Percentiles rank a stretch among this genome's conserved stretches.
Conservation (phyloP, 2,113 vertebrate genomes). For the Lutjanus erythropterus region DNA sequence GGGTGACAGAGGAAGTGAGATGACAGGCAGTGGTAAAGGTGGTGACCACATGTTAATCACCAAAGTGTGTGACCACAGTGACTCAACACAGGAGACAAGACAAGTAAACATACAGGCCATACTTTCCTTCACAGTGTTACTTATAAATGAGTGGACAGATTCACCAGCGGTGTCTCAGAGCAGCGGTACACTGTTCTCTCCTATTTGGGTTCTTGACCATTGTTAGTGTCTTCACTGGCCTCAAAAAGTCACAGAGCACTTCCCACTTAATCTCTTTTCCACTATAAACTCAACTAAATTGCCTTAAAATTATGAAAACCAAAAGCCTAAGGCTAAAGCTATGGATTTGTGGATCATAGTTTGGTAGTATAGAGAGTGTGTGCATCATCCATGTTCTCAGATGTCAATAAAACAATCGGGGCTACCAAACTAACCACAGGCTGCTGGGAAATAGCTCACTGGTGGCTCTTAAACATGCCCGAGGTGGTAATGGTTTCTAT, state of each 20-base stretch:
- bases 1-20: not conserved
- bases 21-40: not conserved
- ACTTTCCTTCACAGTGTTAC: not conserved
- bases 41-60: not conserved
- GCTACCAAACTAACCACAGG: not conserved
- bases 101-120: constrained; percentile 3
- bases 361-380: fast-evolving
- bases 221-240: not conserved
- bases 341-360: not conserved
- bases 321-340: not conserved
- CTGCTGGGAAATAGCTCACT: constrained; percentile 6
- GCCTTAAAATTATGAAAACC: not conserved
- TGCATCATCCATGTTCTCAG: constrained; percentile 1
- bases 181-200: not conserved
- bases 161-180: not conserved
- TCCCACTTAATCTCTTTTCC: not conserved
- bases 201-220: not conserved
- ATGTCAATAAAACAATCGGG: not conserved
- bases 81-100: constrained; percentile 1
- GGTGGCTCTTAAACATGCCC: constrained; percentile 11
- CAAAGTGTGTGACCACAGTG: constrained; percentile 21
- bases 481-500: not conserved
- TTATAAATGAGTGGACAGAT: constrained; percentile 6
- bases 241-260: not conserved
- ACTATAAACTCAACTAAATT: not conserved